phyloP scores from a whole-genome alignment of 2,113 vertebrate species.

The Hypanus sabinus region DNA sequence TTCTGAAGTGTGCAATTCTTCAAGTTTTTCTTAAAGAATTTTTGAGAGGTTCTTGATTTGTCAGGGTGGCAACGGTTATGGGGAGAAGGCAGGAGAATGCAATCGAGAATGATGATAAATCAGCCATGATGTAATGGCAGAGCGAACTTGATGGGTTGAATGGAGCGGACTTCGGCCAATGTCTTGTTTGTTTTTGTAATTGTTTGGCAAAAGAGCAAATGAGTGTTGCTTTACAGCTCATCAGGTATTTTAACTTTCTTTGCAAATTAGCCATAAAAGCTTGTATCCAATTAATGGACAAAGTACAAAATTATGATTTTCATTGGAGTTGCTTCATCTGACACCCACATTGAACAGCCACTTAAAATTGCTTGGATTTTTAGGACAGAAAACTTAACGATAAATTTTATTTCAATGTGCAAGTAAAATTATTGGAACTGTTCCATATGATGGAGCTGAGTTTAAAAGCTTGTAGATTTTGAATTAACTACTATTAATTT shows the following conservation, averaged over 20 bases:
- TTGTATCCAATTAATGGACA: neutral
- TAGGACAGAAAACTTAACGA: neutral
- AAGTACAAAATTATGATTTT: neutral
- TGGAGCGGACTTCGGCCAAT: too few species aligned
- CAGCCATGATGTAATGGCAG: too few species aligned
- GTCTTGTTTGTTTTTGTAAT: too few species aligned
- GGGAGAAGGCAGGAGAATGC: too few species aligned
- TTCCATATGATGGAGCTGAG: neutral
- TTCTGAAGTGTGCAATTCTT: neutral
- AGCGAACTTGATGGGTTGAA: too few species aligned
- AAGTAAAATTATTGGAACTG: conserved; percentile 5
- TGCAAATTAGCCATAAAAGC: conserved; percentile 6
- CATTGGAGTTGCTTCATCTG: neutral
- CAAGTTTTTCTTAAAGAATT: too few species aligned
- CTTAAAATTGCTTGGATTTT: neutral
- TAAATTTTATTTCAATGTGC: neutral
- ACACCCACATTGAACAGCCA: neutral
- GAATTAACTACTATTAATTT: neutral
- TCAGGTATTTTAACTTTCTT: neutral
- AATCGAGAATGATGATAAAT: too few species aligned
- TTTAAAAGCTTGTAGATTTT: neutral
- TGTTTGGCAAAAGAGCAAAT: neutral
- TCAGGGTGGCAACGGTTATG: too few species aligned
- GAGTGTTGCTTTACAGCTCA: neutral
- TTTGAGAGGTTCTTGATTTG: too few species aligned